These are phyloP conservation scores for Chaetogeoica ovagalla DNA, from an alignment of 2,888 invertebrate genomes.

Conservation along the genomic window DNA sequence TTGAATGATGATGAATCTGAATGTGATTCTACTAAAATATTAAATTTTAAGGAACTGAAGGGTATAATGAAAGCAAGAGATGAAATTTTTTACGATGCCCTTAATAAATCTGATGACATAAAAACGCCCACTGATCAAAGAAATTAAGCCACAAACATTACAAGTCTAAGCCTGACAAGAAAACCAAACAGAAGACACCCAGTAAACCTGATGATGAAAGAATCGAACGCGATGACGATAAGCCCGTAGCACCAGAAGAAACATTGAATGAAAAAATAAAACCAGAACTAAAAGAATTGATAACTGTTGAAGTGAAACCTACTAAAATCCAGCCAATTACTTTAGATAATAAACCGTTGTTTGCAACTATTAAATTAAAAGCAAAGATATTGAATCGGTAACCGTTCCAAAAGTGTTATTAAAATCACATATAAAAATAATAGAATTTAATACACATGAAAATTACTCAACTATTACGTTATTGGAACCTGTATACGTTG, in stretches of 20 bases:
- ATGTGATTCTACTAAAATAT: background rate
- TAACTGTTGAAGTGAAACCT: slow-evolving; percentile 61
- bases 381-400: slow-evolving; percentile 60
- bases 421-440: slow-evolving; percentile 71
- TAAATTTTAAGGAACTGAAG: background rate
- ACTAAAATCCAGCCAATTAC: slow-evolving; percentile 59
- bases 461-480: slow-evolving; percentile 59
- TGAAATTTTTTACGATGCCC: background rate
- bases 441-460: slow-evolving; percentile 61
- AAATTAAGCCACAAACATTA: no score
- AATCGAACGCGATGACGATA: no score
- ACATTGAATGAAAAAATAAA: no score
- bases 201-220: no score
- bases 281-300: no score
- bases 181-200: no score
- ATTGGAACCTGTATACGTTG: slow-evolving; percentile 57
- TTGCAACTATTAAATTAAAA: slow-evolving; percentile 64
- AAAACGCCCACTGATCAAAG: background rate
- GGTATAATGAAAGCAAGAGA: slow-evolving; percentile 29
- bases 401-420: slow-evolving; percentile 70
- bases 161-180: no score
- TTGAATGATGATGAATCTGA: background rate
- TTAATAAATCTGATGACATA: background rate
- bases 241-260: no score
- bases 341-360: slow-evolving; percentile 64